phyloP scores from a whole-genome alignment of 2,888 invertebrate species.

The Diarsia dahlii region DNA sequence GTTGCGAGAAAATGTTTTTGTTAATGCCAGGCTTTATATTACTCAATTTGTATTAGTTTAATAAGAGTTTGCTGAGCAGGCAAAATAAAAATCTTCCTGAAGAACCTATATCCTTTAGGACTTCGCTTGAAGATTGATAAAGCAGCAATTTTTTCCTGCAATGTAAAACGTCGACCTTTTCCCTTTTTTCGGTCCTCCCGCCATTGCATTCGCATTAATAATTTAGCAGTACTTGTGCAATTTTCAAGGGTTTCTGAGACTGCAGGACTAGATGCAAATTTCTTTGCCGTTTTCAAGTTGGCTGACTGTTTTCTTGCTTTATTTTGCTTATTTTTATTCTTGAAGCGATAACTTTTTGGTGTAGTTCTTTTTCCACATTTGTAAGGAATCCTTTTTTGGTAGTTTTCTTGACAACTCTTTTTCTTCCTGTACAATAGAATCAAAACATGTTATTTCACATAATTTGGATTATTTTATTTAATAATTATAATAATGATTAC shows the following conservation, averaged over 20 bases:
- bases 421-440: constrained; percentile 25
- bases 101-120: constrained; percentile 47
- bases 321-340: constrained; percentile 29
- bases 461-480: neutral
- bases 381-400: constrained; percentile 19
- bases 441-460: constrained; percentile 10
- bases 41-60: no score
- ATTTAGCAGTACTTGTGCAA: constrained; percentile 40
- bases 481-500: no score
- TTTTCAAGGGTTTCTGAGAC: constrained; percentile 10
- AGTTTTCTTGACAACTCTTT: constrained; percentile 6
- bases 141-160: constrained; percentile 35
- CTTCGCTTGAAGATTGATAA: constrained; percentile 56
- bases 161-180: constrained; percentile 55
- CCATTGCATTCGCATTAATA: constrained; percentile 18
- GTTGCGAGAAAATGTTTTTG: no score
- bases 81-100: constrained; percentile 54
- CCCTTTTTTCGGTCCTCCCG: no score
- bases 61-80: no score
- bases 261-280: constrained; percentile 7
- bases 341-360: constrained; percentile 20
- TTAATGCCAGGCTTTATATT: no score
- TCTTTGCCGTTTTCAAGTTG: constrained; percentile 27
- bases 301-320: constrained; percentile 8
- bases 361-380: constrained; percentile 18